phyloP scores from a whole-genome alignment of 1,140 invertebrate species.

The Anastrepha obliqua region DNA sequence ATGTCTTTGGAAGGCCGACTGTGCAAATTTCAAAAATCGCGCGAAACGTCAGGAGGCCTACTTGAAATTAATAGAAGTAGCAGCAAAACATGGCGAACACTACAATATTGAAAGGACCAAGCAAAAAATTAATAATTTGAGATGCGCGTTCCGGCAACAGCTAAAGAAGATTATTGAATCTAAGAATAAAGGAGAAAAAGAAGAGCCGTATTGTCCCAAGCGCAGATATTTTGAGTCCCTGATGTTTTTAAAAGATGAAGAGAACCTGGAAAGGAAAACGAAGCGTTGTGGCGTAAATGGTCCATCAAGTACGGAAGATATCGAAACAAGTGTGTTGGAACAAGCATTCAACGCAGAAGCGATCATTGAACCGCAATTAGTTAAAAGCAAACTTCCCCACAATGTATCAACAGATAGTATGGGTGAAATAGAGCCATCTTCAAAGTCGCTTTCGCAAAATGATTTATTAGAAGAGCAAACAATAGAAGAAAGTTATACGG shows the following conservation, averaged over 20 bases:
- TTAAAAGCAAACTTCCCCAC: not conserved
- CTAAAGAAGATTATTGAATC: constrained; percentile 71
- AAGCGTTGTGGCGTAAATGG: constrained; percentile 60
- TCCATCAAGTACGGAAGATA: constrained; percentile 60
- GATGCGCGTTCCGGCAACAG: constrained; percentile 72
- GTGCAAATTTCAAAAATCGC: constrained; percentile 68
- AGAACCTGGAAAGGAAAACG: constrained; percentile 65
- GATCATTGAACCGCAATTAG: not conserved
- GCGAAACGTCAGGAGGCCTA: constrained; percentile 69
- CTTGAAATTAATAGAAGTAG: constrained; percentile 70
- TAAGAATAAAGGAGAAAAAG: constrained; percentile 71
- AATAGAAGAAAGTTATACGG: constrained; percentile 45
- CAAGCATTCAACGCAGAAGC: constrained; percentile 1
- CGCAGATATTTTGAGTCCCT: constrained; percentile 71
- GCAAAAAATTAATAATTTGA: constrained; percentile 73
- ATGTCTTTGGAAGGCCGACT: constrained; percentile 72
- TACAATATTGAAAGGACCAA: constrained; percentile 73
- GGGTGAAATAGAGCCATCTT: constrained; percentile 16
- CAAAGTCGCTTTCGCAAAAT: constrained; percentile 39
- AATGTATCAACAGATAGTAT: constrained; percentile 11
- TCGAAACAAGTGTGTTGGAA: constrained; percentile 47
- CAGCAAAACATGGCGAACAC: constrained; percentile 70
- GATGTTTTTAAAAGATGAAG: constrained; percentile 72
- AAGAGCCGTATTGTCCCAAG: constrained; percentile 72
- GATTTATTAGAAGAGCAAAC: constrained; percentile 26